Evolutionary conservation across 2,888 invertebrate species (phyloP), one percentile per base, ranked within the genome.

Genomic region (Metopia argyrocephala): DNA sequence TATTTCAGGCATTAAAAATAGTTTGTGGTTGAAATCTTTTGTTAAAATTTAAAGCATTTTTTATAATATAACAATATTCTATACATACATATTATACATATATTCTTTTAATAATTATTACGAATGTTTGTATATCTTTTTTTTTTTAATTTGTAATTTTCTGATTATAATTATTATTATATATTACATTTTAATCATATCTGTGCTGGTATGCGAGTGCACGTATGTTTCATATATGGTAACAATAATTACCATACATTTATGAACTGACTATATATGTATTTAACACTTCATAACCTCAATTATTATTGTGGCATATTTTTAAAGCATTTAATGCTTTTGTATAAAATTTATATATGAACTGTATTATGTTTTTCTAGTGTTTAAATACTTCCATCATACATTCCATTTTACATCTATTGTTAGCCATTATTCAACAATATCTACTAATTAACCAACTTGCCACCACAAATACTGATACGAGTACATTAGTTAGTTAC

Each of bases 381-480:
- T n/a, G 52, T 69, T 50, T 52, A 50, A 28, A 9, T 27, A 48
- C 7, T 56, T 59, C 50, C 38, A 64, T 23, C 27, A 57, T n/a
- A 57, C 38, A 68, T 38, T 56, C 57, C 50, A 69, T 74, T 48
- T 20, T 62, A 65, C 61, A 15, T 79, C 76, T 78, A 80, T 78
- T 73, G 74, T 38, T 38, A 38, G 38, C 75, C 78, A 80, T 82
- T 80, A 80, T 80, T 78, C 78, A 78, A 82, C 78, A 48, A 48
- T 78, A 78, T 73, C 73, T 78, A 80, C 78, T 73, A 75, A 79
- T 75, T 68, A 75, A 69, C 64, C 62, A 48, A 65, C 50, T 52
- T 54, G 46, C 28, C n/a, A n/a, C n/a, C n/a, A n/a, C n/a, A n/a
- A n/a, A n/a, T n/a, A n/a, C n/a, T n/a, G n/a, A n/a, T 45, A 23